Conservation (phyloP, 2,888 invertebrate species). For the Nesidiocoris tenuis region DNA sequence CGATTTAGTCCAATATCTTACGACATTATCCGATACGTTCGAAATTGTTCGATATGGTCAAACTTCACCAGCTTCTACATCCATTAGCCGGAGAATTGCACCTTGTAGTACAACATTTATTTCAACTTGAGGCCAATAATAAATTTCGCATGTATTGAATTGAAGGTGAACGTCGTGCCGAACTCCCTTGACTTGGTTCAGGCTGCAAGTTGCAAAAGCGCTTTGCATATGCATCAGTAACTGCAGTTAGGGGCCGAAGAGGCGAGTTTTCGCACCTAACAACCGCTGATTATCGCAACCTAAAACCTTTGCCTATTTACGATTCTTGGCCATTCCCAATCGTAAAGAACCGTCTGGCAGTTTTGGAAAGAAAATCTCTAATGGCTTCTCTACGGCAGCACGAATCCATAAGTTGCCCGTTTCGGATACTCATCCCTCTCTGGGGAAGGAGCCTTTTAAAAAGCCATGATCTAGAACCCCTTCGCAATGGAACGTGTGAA, state of each 20-base stretch:
- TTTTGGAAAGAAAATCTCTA: background rate
- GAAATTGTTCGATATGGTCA: too few relatives aligned
- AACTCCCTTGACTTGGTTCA: too few relatives aligned
- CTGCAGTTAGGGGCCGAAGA: background rate
- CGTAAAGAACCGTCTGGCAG: background rate
- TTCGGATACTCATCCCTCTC: background rate
- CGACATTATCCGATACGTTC: too few relatives aligned
- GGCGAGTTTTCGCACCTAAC: background rate
- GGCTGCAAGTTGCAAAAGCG: background rate
- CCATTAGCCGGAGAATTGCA: too few relatives aligned
- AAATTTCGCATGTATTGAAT: too few relatives aligned
- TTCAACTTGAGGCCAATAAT: too few relatives aligned
- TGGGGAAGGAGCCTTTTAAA: background rate
- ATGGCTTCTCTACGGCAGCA: background rate
- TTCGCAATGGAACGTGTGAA: constrained; percentile 21
- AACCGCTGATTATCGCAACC: background rate
- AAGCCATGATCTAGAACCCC: constrained; percentile 32
- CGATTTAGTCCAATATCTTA: too few relatives aligned
- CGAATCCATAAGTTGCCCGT: background rate
- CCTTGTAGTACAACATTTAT: too few relatives aligned
- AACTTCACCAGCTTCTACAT: too few relatives aligned
- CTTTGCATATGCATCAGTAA: background rate
- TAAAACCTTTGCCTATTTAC: background rate
- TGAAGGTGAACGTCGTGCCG: too few relatives aligned
- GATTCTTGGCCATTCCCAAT: background rate